Conservation (phyloP, 2,888 invertebrate genomes). For the Epinotia ramella region DNA sequence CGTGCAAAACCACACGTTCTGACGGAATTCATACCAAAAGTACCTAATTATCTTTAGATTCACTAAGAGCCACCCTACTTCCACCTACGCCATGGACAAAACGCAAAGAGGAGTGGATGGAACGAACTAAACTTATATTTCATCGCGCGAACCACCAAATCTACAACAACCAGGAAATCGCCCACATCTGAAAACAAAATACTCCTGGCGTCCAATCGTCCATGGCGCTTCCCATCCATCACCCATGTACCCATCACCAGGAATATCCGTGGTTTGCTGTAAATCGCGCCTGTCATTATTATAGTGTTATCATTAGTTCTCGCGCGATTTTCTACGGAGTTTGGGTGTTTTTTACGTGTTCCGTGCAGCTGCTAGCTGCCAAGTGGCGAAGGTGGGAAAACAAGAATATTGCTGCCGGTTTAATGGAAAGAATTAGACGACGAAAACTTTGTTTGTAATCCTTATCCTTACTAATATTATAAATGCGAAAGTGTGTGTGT, state of each 20-base stretch:
- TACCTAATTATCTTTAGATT: too few relatives aligned
- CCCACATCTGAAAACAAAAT: background rate
- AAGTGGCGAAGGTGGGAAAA: conserved; percentile 11
- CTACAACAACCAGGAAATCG: background rate
- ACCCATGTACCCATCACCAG: conserved; percentile 7
- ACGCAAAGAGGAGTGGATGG: too few relatives aligned
- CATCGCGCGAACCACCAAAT: too few relatives aligned
- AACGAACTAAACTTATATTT: too few relatives aligned
- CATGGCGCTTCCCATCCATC: conserved; percentile 21
- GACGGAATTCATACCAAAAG: too few relatives aligned
- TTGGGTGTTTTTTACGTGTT: background rate
- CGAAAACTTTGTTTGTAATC: too few relatives aligned
- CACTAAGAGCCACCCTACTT: too few relatives aligned
- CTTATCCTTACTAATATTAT: too few relatives aligned
- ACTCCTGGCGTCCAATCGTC: background rate
- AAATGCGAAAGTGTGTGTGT: too few relatives aligned
- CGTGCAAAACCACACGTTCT: too few relatives aligned
- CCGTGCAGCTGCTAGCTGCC: conserved; percentile 24
- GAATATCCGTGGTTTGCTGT: conserved; percentile 31
- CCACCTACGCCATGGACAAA: too few relatives aligned
- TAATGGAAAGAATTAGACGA: background rate
- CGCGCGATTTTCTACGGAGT: conserved; percentile 8
- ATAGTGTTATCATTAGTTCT: conserved; percentile 30
- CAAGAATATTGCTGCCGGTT: background rate
- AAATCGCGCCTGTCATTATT: conserved; percentile 26